These are phyloP conservation scores for Trogon surrucura DNA, from an alignment of 2,113 vertebrate genomes.

Conservation along the genomic window DNA sequence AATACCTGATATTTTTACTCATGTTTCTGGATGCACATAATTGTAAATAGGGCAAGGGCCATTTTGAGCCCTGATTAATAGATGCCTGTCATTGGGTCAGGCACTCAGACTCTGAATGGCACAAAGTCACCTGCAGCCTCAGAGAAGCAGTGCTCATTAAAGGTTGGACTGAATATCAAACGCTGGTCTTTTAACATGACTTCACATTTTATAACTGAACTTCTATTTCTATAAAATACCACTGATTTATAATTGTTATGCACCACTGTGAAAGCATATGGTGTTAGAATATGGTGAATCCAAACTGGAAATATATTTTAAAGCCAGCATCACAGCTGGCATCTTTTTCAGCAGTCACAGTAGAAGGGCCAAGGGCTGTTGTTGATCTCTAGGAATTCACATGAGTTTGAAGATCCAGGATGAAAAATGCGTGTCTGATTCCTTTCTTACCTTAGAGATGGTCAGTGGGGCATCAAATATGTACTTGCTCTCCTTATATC, in stretches of 20 bases:
- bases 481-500: neutral
- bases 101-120: neutral
- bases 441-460: neutral
- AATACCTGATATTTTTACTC: neutral
- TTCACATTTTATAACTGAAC: conserved; percentile 2
- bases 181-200: neutral
- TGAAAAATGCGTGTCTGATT: neutral
- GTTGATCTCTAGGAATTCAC: neutral
- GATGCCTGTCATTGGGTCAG: neutral
- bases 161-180: neutral
- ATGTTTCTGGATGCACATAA: neutral
- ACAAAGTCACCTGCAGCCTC: neutral
- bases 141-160: neutral
- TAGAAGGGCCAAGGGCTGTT: neutral
- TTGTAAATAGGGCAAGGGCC: neutral
- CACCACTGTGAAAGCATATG: neutral
- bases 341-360: neutral
- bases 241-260: neutral
- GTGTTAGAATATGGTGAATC: neutral
- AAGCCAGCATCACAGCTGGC: neutral
- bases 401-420: neutral
- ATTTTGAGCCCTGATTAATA: neutral
- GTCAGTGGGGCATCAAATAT: neutral
- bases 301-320: conserved; percentile 6
- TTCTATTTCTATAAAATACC: neutral